Evolutionary conservation across 2,797 vertebrate genomes (phyloP).

Genomic region (Microchirus variegatus): DNA sequence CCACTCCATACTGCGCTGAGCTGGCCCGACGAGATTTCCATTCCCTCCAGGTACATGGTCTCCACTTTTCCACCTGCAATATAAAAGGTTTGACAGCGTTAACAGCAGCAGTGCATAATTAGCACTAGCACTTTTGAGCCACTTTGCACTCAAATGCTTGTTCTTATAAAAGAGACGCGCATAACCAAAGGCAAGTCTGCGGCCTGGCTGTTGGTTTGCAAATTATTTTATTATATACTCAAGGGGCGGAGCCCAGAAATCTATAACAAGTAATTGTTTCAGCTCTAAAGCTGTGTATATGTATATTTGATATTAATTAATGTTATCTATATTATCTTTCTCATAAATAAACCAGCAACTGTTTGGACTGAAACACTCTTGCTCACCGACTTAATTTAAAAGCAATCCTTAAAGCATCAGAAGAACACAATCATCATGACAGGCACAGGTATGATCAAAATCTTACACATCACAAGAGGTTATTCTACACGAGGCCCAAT

Average conservation of each 20-base stretch:
- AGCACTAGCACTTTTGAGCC: slow-evolving; percentile 2
- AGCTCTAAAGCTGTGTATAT: no score
- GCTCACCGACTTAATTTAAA: no score
- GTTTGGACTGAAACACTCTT: no score
- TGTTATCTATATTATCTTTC: no score
- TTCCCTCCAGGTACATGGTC: not conserved
- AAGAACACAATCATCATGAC: no score
- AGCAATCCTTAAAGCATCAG: no score
- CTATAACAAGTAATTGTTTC: no score
- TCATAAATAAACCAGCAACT: no score
- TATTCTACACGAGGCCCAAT: not conserved
- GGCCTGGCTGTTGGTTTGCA: not conserved
- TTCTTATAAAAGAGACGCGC: slow-evolving; percentile 15
- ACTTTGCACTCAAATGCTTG: slow-evolving; percentile 13
- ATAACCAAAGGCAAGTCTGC: slow-evolving; percentile 3
- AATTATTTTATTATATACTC: no score
- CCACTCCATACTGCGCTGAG: not conserved
- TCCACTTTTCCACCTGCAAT: not conserved
- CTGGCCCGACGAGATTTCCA: not conserved
- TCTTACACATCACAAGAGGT: not conserved
- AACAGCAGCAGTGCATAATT: not conserved
- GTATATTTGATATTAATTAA: no score
- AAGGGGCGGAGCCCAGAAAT: no score
- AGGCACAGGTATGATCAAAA: no score
- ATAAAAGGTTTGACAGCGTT: not conserved